phyloP scores from a whole-genome alignment of 2,888 invertebrate species.

The Temnothorax ravouxi region DNA sequence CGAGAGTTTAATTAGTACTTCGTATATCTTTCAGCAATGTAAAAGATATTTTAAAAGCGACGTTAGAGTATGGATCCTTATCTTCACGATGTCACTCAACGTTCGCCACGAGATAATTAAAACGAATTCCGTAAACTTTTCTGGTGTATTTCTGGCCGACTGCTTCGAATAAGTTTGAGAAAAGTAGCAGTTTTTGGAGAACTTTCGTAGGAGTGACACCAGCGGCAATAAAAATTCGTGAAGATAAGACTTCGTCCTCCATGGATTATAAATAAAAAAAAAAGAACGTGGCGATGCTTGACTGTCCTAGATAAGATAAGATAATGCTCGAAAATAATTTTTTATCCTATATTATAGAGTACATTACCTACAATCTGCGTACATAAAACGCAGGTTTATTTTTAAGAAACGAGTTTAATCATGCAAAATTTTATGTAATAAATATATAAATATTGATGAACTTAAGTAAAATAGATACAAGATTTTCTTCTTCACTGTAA shows the following conservation, averaged over 20 bases:
- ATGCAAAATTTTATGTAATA: background rate
- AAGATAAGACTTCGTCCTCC: constrained; percentile 43
- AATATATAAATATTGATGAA: background rate
- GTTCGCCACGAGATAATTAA: constrained; percentile 41
- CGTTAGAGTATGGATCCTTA: background rate
- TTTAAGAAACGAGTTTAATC: background rate
- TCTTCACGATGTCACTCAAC: background rate
- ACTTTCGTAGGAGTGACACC: constrained; percentile 44
- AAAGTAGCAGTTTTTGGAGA: constrained; percentile 64
- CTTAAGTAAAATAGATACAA: background rate
- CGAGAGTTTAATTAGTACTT: constrained; percentile 14
- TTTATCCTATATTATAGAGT: background rate
- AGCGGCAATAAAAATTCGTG: constrained; percentile 47
- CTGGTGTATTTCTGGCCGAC: constrained; percentile 44
- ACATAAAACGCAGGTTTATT: background rate
- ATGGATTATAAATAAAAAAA: constrained; percentile 44
- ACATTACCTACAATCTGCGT: background rate
- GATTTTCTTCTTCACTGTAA: background rate
- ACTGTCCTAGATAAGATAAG: constrained; percentile 22
- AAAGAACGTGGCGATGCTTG: constrained; percentile 24
- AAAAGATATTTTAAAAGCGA: background rate
- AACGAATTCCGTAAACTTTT: constrained; percentile 59
- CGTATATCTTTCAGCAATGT: background rate
- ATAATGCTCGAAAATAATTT: constrained; percentile 16
- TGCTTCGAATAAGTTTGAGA: constrained; percentile 61